Evolutionary conservation across 2,888 invertebrate species (phyloP).

Genomic region (Argyresthia albistria): DNA sequence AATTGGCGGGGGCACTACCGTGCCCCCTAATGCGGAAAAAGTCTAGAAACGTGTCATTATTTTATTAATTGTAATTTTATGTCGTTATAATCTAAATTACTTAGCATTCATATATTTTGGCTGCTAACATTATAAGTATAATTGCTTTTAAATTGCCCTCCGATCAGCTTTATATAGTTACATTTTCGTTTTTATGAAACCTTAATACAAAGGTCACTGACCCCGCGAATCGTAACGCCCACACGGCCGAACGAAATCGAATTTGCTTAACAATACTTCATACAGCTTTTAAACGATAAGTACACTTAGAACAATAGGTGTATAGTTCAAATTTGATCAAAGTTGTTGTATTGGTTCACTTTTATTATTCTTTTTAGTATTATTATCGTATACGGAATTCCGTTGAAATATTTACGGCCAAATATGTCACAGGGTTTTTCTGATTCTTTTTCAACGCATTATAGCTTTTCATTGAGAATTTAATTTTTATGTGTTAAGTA

Average conservation of each 20-base stretch:
- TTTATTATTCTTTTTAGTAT: neutral
- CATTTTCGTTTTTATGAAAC: constrained; percentile 1
- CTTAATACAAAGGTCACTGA: constrained; percentile 2
- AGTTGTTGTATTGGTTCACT: neutral
- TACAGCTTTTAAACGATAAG: neutral
- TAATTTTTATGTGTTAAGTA: neutral
- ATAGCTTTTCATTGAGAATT: neutral
- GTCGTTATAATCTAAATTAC: no score
- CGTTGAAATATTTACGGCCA: constrained; percentile 21
- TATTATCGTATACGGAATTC: constrained; percentile 11
- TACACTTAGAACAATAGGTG: neutral
- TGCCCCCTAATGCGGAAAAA: no score
- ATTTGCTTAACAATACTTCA: neutral
- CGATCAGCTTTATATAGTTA: neutral
- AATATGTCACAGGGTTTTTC: constrained; percentile 12
- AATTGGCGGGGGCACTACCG: no score
- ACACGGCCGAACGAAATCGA: constrained; percentile 3
- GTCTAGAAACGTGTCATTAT: no score
- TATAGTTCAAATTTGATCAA: constrained; percentile 2
- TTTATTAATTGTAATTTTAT: no score
- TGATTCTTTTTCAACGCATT: neutral
- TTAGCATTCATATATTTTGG: neutral
- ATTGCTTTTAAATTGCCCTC: neutral
- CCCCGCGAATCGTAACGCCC: constrained; percentile 5
- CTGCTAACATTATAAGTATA: neutral